Conservation (phyloP, 2,797 vertebrate genomes). For the Pseudotriccus pelzelni region DNA sequence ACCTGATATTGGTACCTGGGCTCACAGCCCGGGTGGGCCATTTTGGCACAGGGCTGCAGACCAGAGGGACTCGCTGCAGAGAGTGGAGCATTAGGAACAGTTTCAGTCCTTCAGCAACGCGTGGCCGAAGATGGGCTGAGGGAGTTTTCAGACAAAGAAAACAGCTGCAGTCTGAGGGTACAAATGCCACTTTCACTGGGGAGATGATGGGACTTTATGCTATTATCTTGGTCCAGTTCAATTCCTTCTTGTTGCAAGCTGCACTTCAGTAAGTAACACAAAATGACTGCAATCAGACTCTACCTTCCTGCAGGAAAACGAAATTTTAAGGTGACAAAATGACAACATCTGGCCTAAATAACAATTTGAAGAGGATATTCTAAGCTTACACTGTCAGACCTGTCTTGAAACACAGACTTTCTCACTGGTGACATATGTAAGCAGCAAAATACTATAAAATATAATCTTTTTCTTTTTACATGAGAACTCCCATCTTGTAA, state of each 20-base stretch:
- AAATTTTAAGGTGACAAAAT: neutral
- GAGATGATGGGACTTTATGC: neutral
- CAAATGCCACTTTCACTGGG: neutral
- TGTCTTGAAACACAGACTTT: neutral
- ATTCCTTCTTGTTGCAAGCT: neutral
- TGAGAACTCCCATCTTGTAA: neutral
- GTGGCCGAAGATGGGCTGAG: neutral
- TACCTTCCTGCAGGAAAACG: neutral
- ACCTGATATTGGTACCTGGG: rapidly evolving
- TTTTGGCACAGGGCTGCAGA: neutral
- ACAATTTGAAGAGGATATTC: neutral
- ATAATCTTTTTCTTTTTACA: neutral
- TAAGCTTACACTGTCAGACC: neutral
- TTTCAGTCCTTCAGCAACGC: neutral
- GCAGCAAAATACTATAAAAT: neutral
- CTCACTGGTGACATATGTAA: neutral
- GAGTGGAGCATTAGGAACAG: neutral
- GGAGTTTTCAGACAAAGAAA: neutral
- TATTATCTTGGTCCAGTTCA: neutral
- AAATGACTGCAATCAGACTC: neutral
- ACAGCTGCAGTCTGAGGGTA: neutral
- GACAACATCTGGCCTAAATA: neutral
- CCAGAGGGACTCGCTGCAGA: neutral
- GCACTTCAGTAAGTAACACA: neutral
- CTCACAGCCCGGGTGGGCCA: rapidly evolving